These are phyloP conservation scores for Protomyctophum bolini DNA, from an alignment of 2,113 vertebrate species.

Conservation along the genomic window DNA sequence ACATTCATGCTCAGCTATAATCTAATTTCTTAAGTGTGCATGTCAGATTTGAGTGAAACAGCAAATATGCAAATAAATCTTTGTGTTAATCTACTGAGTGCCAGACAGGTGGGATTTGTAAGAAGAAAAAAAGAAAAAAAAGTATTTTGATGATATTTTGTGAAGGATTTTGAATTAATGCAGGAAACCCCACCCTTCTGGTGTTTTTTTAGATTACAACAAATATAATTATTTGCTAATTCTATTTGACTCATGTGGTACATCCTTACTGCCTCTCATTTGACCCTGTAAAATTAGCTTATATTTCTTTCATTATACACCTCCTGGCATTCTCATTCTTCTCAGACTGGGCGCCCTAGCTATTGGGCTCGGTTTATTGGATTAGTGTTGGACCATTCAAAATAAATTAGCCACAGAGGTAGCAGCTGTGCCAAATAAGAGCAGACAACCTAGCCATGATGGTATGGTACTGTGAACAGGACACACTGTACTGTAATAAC, in stretches of 20 bases:
- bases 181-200: neutral
- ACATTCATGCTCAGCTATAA: neutral
- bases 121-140: neutral
- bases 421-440: slow-evolving; percentile 43
- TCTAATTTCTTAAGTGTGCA: neutral
- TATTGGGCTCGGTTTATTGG: slow-evolving; percentile 42
- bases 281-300: neutral
- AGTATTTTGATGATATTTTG: neutral
- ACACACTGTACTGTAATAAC: slow-evolving; percentile 22
- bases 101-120: neutral
- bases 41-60: neutral
- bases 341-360: neutral
- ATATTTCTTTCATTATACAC: neutral
- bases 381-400: slow-evolving; percentile 51
- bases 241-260: neutral
- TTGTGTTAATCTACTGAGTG: neutral
- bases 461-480: slow-evolving; percentile 5
- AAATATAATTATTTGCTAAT: neutral
- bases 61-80: neutral
- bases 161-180: neutral
- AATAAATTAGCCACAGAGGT: slow-evolving; percentile 47
- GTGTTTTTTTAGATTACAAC: too few relatives aligned
- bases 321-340: neutral
- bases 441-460: slow-evolving; percentile 36
- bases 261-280: neutral